Base-by-base conservation (phyloP, 2,888 invertebrate species). In the Eilema griseolum region DNA sequence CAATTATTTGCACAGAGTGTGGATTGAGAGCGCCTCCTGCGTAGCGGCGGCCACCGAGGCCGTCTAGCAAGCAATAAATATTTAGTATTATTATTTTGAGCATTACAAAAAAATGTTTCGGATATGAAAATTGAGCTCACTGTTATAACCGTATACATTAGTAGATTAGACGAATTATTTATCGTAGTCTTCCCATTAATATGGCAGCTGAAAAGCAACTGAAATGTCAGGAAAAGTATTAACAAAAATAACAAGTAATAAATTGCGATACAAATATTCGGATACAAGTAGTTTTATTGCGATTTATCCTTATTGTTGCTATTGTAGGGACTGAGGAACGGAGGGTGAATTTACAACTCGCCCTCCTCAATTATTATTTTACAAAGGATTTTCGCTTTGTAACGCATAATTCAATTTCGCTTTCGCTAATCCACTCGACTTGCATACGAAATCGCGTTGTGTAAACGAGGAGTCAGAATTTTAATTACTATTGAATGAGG, bases 211-310 rank as follows among this genome's bases (percentile, higher is more conserved):
- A 46, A 46, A 46, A 46, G 8, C n/a, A 52, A 8, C n/a, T 20
- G 52, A 10, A 52, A 52, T 10, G 52, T 52, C 52, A 20, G 20
- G 46, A 46, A 46, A 46, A 20, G 4, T 46, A 20, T 46, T 46
- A n/a, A 52, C 52, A 52, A 52, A 46, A 52, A 52, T 52, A 52
- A 52, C 52, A 52, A 52, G n/a, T n/a, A 52, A 52, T 52, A 52
- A 52, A 52, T 52, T n/a, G 20, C 20, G 20, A 10, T 52, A 52
- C 52, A n/a, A n/a, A n/a, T 52, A 52, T 52, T n/a, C n/a, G 52
- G 52, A 52, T 52, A n/a, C 8, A n/a, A 52, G 52, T 52, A 52
- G 52, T 52, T 52, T 52, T 52, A 52, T 52, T 20, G 52, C 52
- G 20, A 52, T 52, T 52, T 52, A 52, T 52, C 52, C n/a, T 52